phyloP scores from a whole-genome alignment of 2,888 invertebrate genomes.

The Caenorhabditis sp. region DNA sequence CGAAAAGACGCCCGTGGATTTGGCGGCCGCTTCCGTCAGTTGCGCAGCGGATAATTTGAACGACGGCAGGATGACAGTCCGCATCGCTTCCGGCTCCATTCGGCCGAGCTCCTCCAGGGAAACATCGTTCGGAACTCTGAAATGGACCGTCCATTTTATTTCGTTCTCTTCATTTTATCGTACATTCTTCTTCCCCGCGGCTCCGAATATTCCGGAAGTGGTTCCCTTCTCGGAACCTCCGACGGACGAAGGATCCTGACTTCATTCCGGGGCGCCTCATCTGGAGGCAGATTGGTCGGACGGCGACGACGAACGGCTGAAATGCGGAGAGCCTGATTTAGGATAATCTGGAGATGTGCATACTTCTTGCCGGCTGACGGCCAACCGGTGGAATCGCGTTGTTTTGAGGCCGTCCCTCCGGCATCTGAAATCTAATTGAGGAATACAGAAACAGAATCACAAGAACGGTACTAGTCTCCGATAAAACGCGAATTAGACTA shows the following conservation, averaged over 20 bases:
- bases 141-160: no score
- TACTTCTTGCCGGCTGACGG: neutral
- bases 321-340: no score
- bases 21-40: neutral
- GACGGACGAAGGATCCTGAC: constrained; percentile 18
- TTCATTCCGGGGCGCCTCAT: neutral
- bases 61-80: constrained; percentile 3
- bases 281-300: constrained; percentile 12
- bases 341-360: no score
- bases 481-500: neutral
- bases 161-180: neutral
- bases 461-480: neutral
- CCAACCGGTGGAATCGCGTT: neutral
- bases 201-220: constrained; percentile 27
- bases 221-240: constrained; percentile 28
- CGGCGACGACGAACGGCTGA: constrained; percentile 26
- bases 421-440: neutral
- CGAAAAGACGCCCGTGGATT: neutral
- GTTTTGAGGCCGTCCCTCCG: neutral
- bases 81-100: neutral
- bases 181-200: constrained; percentile 11
- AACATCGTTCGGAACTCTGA: constrained; percentile 8
- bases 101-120: constrained; percentile 7
- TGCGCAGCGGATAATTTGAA: neutral
- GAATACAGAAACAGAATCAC: neutral